Evolutionary conservation across 2,113 vertebrate genomes (phyloP), one percentile per base, ranked within the genome.

Genomic region (Anguilla japonica): DNA sequence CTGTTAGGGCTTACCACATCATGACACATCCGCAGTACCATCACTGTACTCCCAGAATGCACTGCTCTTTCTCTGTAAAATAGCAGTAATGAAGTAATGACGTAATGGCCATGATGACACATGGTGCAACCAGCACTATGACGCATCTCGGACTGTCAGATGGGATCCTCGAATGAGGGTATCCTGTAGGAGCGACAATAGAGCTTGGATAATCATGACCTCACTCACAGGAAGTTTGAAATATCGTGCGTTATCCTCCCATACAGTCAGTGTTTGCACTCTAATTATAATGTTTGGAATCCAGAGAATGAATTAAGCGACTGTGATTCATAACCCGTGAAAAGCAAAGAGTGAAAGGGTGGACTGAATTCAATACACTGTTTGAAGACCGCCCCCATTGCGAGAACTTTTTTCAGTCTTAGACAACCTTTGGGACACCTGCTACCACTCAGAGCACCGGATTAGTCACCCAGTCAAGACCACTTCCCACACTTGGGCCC

Each of bases 311-410:
- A 5, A 78, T 43, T 22, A 79, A 79, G 41, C 53, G 84, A 26
- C 34, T 13, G 16, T 85, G 84, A 85, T 79, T 79, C 84, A 85
- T 53, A 39, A 79, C 14, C 39, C n/a, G 5, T 84, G 83, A 79
- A 79, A 71, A 75, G 16, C 7, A 41, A 39, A 34, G 63, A 41
- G 41, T 84, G 83, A 29, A 40, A 20, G 63, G 41, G 22, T 46
- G 83, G 14, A 79, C 1, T 29, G 41, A 3, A 34, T 79, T 79
- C 9, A 75, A 75, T 13, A 75, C 9, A 71, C 16, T 71, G 71
- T 34, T 75, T 13, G 20, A 75, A 34, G 67, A 75, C 71, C 71
- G 26, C 71, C 71, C 71, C 71, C n/a, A 34, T n/a, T 13, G 20
- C 71, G 7, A 29, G n/a, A 75, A 75, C 71, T 29, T 75, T 3